Evolutionary conservation across 2,113 vertebrate genomes (phyloP), one percentile per base, ranked within the genome.

Genomic region (Phalacrocorax brasilianus): DNA sequence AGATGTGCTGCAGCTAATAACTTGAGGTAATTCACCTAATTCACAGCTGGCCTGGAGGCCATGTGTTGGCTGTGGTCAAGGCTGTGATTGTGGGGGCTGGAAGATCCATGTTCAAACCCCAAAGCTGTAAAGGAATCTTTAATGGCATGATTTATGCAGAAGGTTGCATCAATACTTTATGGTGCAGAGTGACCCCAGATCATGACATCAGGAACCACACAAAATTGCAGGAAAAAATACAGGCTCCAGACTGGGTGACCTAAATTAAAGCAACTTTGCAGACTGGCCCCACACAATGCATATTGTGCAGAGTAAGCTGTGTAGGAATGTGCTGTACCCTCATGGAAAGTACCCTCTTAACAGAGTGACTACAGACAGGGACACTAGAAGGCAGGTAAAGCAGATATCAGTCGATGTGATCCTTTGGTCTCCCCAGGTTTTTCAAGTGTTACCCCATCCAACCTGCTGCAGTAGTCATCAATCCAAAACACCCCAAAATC

Each of bases 11-110:
- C 71, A 94, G 49, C 93, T 83, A 55, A 92, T 84, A 88, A 53
- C 33, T 91, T 93, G 93, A 94, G 52, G 91, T 95, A 96, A 97
- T 97, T 71, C 52, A 65, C 81, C 88, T 89, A 93, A 91, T 93
- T 89, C 76, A 23, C 47, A 77, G 42, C 72, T 72, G 42, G 47
- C 66, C 65, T 47, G 42, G 13, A 91, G n/a, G 13, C 1, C 45
- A 47, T 47, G 45, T 47, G 45, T 47, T 47, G 45, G 45, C 45
- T 47, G 45, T 47, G 45, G 45, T 47, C 45, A 47, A 47, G 45
- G 2, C 9, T 33, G 12, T 35, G 21, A 62, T n/a, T 67, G 11
- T 55, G 33, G 55, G 76, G 58, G 49, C 8, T 83, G 62, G 26
- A 88, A 85, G 12, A 86, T 85, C 33, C 5, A 4, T 75, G 40